phyloP scores from a whole-genome alignment of 1,140 invertebrate genomes.

The Monochamus saltuarius region DNA sequence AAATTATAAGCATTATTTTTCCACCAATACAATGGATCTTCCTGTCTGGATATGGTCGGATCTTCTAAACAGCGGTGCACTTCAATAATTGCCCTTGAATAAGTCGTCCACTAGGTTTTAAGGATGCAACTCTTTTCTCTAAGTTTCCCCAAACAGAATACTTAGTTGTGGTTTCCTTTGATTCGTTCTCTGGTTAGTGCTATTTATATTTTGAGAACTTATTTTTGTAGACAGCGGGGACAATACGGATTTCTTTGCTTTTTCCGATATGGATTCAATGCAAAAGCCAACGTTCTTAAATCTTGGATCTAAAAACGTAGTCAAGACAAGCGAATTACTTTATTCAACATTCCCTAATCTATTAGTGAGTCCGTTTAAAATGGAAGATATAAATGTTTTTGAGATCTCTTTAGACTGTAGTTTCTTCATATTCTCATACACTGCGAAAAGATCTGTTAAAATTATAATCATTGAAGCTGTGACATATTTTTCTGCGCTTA shows the following conservation, averaged over 20 bases:
- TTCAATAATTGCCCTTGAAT: slow-evolving; percentile 15
- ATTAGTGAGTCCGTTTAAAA: slow-evolving; percentile 9
- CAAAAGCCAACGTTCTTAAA: slow-evolving; percentile 2
- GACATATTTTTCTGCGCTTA: neutral
- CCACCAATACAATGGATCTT: slow-evolving; percentile 21
- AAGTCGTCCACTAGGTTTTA: slow-evolving; percentile 7
- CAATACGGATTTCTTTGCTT: neutral
- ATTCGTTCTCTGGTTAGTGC: no score
- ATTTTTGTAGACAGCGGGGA: no score
- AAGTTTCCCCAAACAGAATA: slow-evolving; percentile 23
- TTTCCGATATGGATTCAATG: neutral
- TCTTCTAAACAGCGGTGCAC: slow-evolving; percentile 21
- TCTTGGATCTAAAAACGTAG: slow-evolving; percentile 8
- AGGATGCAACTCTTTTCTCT: slow-evolving; percentile 16
- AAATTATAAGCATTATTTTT: slow-evolving; percentile 22
- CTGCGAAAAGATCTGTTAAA: slow-evolving; percentile 11
- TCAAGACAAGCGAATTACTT: slow-evolving; percentile 1
- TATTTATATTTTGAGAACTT: no score
- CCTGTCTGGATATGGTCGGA: slow-evolving; percentile 6
- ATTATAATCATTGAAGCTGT: slow-evolving; percentile 8
- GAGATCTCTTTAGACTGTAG: neutral
- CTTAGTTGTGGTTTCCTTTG: neutral
- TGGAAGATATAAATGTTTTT: slow-evolving; percentile 5
- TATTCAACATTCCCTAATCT: slow-evolving; percentile 11
- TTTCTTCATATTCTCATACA: slow-evolving; percentile 1